These are phyloP conservation scores for Allacma fusca DNA, from an alignment of 2,888 invertebrate genomes.

Conservation along the genomic window DNA sequence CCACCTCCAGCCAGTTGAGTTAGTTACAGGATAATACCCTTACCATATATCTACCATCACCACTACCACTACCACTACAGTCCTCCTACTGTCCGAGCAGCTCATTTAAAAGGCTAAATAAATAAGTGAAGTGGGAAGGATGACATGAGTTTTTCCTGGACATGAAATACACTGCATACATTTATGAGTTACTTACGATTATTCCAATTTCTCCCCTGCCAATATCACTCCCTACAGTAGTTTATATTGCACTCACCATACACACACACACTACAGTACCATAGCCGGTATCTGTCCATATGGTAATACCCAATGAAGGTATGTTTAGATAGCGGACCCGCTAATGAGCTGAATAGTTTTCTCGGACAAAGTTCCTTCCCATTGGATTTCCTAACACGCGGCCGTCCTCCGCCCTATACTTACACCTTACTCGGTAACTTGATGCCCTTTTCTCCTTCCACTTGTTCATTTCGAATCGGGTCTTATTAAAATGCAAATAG, in stretches of 20 bases:
- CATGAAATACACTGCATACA: not conserved
- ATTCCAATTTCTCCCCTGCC: too few relatives aligned
- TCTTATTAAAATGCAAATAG: not conserved
- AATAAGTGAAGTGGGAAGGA: slow-evolving; percentile 27
- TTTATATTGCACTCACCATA: too few relatives aligned
- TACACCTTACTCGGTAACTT: slow-evolving; percentile 1
- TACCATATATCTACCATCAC: not conserved
- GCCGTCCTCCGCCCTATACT: not conserved
- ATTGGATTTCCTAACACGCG: too few relatives aligned
- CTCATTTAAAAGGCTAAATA: slow-evolving; percentile 33
- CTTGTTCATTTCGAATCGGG: slow-evolving; percentile 2
- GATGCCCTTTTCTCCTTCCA: not conserved
- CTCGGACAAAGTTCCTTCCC: too few relatives aligned
- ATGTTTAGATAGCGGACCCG: not conserved
- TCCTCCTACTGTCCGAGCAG: not conserved
- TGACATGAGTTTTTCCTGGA: slow-evolving; percentile 27
- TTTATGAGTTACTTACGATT: not conserved
- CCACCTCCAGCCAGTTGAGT: too few relatives aligned
- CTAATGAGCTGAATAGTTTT: slow-evolving; percentile 34
- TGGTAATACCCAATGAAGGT: too few relatives aligned
- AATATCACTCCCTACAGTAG: too few relatives aligned
- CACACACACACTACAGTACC: too few relatives aligned
- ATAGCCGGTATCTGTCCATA: too few relatives aligned
- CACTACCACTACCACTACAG: too few relatives aligned
- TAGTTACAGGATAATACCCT: slow-evolving; percentile 9